Percentiles rank a stretch among this genome's conserved stretches.
phyloP scores from a whole-genome alignment of 1,140 invertebrate species.

The Araneus ventricosus region DNA sequence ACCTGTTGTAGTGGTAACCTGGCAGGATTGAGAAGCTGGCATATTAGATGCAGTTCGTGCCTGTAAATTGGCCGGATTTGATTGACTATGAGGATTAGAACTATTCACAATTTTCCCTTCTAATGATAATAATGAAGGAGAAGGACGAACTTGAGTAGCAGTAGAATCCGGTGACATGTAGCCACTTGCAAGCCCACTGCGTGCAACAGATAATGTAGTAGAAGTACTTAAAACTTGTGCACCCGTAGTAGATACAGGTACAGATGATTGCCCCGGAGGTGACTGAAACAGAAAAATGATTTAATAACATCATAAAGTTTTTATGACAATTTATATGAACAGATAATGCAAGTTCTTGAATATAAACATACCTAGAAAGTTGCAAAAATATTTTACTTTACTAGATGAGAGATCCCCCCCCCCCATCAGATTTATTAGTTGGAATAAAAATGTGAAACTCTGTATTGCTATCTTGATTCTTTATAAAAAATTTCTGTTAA shows the following conservation, averaged over 20 bases:
- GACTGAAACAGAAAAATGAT: conserved; percentile 23
- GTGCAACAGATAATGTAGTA: conserved; percentile 27
- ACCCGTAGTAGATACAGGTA: background rate
- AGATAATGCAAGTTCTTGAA: too few relatives aligned
- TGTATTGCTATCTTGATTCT: too few relatives aligned
- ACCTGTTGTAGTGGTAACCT: conserved; percentile 66
- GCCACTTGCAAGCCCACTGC: conserved; percentile 9
- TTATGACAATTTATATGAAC: too few relatives aligned
- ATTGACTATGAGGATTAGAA: conserved; percentile 44
- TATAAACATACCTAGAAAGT: too few relatives aligned
- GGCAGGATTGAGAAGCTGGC: conserved; percentile 62
- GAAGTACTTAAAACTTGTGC: conserved; percentile 50
- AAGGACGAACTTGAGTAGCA: conserved; percentile 44
- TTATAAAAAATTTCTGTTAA: too few relatives aligned
- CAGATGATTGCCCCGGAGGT: conserved; percentile 40
- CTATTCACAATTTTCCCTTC: conserved; percentile 43
- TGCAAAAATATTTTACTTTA: too few relatives aligned
- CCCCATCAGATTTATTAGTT: too few relatives aligned
- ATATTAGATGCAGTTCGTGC: conserved; percentile 43
- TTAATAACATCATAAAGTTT: background rate
- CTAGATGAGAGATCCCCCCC: too few relatives aligned
- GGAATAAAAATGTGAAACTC: too few relatives aligned
- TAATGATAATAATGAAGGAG: conserved; percentile 21
- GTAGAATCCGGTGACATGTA: conserved; percentile 64
- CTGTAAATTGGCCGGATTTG: conserved; percentile 59